Base-by-base conservation (phyloP, 2,888 invertebrate genomes). In the Ptychoptera albimana region DNA sequence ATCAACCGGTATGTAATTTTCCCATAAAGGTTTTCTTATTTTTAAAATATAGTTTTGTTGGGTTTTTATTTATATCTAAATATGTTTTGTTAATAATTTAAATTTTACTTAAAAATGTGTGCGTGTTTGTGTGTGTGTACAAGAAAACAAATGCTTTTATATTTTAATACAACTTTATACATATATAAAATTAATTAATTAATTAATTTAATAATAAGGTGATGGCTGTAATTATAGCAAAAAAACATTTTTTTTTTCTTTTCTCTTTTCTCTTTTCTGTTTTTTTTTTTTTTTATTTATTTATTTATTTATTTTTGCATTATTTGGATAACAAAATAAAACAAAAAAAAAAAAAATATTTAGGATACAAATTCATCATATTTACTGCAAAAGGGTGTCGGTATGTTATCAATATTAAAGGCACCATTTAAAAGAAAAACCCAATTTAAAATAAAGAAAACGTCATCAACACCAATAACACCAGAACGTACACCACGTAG, bases 1-100 rank as follows among this genome's bases (percentile, higher is more conserved):
- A 80, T 49, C 73, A 74, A 53, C 78, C 77, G 74, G 79, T 79
- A 63, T 48, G 58, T 50, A 16, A 10, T n/a, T n/a, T 39, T 12
- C 5, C 8, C 2, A 7, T 14, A n/a, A 14, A 30, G 7, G 8
- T 16, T 16, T 39, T 23, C 3, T 15, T 39, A 9, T 2, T 14
- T 39, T 16, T 39, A 23, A 14, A 11, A 8, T 10, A 12, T 37
- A 12, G 8, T 4, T 34, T 6, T 12, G 12, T 37, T 37, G 37
- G 15, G 34, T 34, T 34, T 10, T 34, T 7, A 10, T 31, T 31
- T 10, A 8, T 31, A 31, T 8, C 31, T 31, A 7, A 31, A 34
- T 34, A 6, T 3, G n/a, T 2, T 34, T 10, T 34, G 9, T 34
- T 8, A 4, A n/a, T n/a, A 34, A n/a, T 34, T 34, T 34, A 6